phyloP scores from a whole-genome alignment of 2,888 invertebrate genomes.

The Parnassius mnemosyne region DNA sequence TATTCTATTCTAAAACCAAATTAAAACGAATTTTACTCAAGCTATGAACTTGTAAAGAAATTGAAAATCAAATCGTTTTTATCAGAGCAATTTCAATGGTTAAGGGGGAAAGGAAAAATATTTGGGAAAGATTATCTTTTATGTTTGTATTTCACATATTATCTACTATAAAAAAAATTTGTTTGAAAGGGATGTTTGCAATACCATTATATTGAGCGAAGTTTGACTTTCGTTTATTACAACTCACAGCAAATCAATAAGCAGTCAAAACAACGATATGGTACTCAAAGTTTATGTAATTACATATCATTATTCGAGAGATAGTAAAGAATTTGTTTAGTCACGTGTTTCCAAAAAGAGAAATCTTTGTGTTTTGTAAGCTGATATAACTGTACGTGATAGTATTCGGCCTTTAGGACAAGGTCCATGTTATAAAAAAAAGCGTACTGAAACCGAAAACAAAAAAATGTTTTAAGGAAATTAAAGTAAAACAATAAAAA shows the following conservation, averaged over 20 bases:
- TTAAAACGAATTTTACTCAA: too few relatives aligned
- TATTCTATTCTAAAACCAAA: too few relatives aligned
- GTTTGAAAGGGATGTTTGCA: conserved; percentile 12
- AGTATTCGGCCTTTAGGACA: conserved; percentile 33
- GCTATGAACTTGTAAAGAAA: too few relatives aligned
- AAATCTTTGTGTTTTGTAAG: conserved; percentile 53
- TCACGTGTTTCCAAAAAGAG: conserved; percentile 56
- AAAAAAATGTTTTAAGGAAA: neutral
- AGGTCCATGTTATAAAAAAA: conserved; percentile 22
- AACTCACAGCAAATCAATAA: neutral
- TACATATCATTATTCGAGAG: conserved; percentile 22
- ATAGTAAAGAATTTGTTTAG: conserved; percentile 38
- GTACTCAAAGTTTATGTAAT: conserved; percentile 18
- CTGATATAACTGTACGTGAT: conserved; percentile 63
- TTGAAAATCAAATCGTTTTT: too few relatives aligned
- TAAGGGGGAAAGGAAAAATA: too few relatives aligned
- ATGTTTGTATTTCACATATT: neutral
- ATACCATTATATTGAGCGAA: neutral
- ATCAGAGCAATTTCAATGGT: too few relatives aligned
- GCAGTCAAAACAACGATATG: conserved; percentile 2
- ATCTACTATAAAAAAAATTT: neutral
- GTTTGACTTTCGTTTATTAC: conserved; percentile 11
- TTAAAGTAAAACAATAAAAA: too few relatives aligned
- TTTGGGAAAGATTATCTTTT: too few relatives aligned
- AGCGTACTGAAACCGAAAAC: neutral